Conservation (phyloP, 2,888 invertebrate species). For the Imbricaverruca yamaguchii region DNA sequence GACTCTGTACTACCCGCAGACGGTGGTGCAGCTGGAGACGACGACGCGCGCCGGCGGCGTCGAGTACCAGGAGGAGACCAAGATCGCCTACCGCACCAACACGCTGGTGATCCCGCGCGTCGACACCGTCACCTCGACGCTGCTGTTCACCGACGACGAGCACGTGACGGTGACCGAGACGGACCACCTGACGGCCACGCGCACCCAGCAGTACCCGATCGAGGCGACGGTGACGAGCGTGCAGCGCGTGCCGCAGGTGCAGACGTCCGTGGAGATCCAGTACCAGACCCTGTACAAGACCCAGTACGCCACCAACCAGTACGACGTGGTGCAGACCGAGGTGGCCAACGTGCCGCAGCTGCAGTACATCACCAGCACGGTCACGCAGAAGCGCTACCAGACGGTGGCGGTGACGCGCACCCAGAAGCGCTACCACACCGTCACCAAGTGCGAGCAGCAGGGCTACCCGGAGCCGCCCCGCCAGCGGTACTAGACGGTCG, state of each 20-base stretch:
- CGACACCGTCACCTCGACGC: constrained; percentile 10
- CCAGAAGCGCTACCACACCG: constrained; percentile 6
- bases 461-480: constrained; percentile 2
- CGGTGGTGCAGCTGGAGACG: constrained; percentile 17
- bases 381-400: not conserved
- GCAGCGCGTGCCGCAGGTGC: constrained; percentile 14
- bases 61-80: constrained; percentile 20
- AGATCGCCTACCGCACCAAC: constrained; percentile 23
- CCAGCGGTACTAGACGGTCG: not conserved
- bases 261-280: constrained; percentile 7
- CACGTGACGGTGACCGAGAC: constrained; percentile 21
- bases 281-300: constrained; percentile 20
- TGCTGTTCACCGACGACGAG: constrained; percentile 13
- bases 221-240: not conserved
- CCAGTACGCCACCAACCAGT: constrained; percentile 11
- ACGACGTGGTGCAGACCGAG: constrained; percentile 14
- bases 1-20: constrained; percentile 12
- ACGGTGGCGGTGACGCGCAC: constrained; percentile 11
- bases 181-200: not conserved
- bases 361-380: constrained; percentile 18
- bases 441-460: constrained; percentile 17
- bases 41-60: constrained; percentile 14
- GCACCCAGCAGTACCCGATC: constrained; percentile 1
- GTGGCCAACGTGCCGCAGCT: not conserved
- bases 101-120: constrained; percentile 12